Evolutionary conservation across 37 sponge, comb jelly and placozoan species (phyloP).

Genomic region (Tethya wilhelma): DNA sequence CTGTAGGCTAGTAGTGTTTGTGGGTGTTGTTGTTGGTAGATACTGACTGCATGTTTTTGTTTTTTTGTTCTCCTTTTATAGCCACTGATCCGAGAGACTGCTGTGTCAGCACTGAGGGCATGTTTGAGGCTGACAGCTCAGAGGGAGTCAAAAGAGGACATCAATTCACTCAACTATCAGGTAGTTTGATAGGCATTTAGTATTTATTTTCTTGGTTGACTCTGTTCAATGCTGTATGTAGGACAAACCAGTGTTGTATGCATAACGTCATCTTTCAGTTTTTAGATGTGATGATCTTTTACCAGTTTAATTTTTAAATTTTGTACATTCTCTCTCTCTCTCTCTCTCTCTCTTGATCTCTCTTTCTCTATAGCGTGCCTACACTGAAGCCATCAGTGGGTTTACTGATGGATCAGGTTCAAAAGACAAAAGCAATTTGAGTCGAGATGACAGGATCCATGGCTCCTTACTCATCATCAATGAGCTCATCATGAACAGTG

Average conservation of each 20-base stretch:
- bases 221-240: not conserved
- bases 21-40: not conserved
- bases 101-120: slow-evolving; percentile 88
- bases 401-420: slow-evolving; percentile 44
- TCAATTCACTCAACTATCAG: slow-evolving; percentile 52
- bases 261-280: not conserved
- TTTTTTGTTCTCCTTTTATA: slow-evolving; percentile 6
- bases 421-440: slow-evolving; percentile 41
- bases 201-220: not conserved
- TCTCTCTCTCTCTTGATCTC: not conserved
- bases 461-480: slow-evolving; percentile 87
- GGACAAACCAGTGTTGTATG: not conserved
- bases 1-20: not conserved
- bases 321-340: not conserved
- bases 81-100: slow-evolving; percentile 83
- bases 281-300: not conserved
- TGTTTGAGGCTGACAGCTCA: slow-evolving; percentile 87
- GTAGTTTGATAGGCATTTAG: not conserved
- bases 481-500: slow-evolving; percentile 82
- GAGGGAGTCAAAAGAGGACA: slow-evolving; percentile 83
- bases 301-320: not conserved
- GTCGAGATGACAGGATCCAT: slow-evolving; percentile 81
- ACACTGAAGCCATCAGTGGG: slow-evolving; percentile 76
- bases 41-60: not conserved
- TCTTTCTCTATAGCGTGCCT: slow-evolving; percentile 38